These are phyloP conservation scores for Ellobius talpinus DNA, from an alignment of 2,113 vertebrate species.

Conservation along the genomic window DNA sequence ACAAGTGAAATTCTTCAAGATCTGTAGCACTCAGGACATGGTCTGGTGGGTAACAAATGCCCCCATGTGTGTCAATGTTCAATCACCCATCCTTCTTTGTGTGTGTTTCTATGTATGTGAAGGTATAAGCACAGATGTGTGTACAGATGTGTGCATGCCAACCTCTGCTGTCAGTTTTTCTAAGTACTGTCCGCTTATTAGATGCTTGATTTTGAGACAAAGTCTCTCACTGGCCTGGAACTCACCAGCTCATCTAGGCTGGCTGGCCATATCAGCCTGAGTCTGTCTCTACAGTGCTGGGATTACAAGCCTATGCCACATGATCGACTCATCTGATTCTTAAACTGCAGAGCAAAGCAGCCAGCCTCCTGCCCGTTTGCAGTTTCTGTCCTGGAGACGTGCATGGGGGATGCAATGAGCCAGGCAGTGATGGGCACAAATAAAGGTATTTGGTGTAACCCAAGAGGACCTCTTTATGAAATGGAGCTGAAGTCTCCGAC, in stretches of 20 bases:
- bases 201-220: neutral
- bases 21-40: rapidly evolving
- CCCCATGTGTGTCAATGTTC: rapidly evolving
- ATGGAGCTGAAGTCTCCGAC: neutral
- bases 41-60: rapidly evolving
- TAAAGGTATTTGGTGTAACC: neutral
- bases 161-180: neutral
- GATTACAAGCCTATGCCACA: neutral
- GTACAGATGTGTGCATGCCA: neutral
- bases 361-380: neutral
- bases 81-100: neutral
- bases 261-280: neutral
- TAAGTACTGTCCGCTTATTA: neutral
- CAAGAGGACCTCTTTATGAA: neutral
- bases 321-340: neutral
- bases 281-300: neutral
- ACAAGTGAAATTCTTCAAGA: neutral
- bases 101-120: neutral
- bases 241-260: neutral
- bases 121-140: neutral
- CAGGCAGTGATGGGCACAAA: neutral
- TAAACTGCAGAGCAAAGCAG: neutral
- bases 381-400: neutral
- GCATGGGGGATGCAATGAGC: neutral
- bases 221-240: neutral